Base-by-base conservation (phyloP, 2,797 vertebrate species). In the Lithobates pipiens region DNA sequence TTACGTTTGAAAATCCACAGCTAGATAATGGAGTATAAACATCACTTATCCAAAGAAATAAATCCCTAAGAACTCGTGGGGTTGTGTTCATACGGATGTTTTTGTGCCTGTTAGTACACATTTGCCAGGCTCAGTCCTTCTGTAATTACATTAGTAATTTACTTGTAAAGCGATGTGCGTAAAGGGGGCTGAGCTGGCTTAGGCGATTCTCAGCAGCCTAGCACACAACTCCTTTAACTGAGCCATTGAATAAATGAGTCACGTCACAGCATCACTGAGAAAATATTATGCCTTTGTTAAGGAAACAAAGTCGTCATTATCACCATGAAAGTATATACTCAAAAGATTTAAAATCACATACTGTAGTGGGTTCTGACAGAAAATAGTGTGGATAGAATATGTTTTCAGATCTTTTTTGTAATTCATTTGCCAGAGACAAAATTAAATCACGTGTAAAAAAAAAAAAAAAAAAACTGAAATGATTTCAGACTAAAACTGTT, bases 131-230 rank as follows among this genome's bases (percentile, higher is more conserved):
- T 68, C 42, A 54, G 25, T 75, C 42, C 46, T 32, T 39, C 42
- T 42, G 71, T 69, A 85, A 85, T 85, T 76, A 80, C 77, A 80
- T 80, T 69, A 80, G 70, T 39, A 73, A 80, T 85, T 78, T 80
- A 75, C 71, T 74, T 50, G 71, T 50, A 73, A 50, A 69, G 71
- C n/a, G 1, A 69, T 69, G 77, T 76, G 71, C 84, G 42, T 80
- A 80, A 85, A 80, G 21, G 76, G 57, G 67, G 76, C 21, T 70
- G 68, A 73, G 70, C 50, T 65, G 70, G 36, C 70, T 63, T 69
- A 69, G 10, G 44, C 10, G 32, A 25, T 18, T 68, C 68, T 72
- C 54, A 81, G 79, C 69, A 42, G 23, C 69, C 32, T 23, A 72
- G 69, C n/a, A 72, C 46, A 72, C 44, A 72, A 10, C 68, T 54